Conservation (phyloP, 2,888 invertebrate genomes). For the Aphodius granarius region DNA sequence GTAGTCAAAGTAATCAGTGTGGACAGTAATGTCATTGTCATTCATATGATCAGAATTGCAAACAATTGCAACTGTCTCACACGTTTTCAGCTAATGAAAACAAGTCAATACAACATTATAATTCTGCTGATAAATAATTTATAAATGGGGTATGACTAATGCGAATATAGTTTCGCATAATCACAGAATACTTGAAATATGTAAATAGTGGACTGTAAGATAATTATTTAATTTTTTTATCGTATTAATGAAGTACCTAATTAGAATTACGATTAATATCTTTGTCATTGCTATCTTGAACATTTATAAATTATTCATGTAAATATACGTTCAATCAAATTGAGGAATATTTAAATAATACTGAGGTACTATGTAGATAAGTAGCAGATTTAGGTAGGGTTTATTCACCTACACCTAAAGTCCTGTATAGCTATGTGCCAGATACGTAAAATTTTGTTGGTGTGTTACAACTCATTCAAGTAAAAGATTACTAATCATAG, state of each 20-base stretch:
- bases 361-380: no score
- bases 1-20: neutral
- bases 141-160: neutral
- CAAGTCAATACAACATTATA: neutral
- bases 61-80: neutral
- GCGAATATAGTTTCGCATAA: neutral
- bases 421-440: no score
- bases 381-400: no score
- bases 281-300: neutral
- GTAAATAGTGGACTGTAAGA: neutral
- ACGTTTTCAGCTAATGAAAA: neutral
- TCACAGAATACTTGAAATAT: neutral
- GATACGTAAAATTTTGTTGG: no score
- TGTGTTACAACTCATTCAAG: no score
- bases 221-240: neutral
- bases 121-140: neutral
- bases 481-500: no score
- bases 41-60: neutral
- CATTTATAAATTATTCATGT: neutral
- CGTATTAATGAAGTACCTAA: neutral
- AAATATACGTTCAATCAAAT: neutral
- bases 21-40: neutral
- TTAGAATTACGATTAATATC: neutral
- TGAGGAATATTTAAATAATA: no score
- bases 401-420: no score